Evolutionary conservation across 2,113 vertebrate genomes (phyloP), one percentile per base, ranked within the genome.

Genomic region (Australoheros scitulus): DNA sequence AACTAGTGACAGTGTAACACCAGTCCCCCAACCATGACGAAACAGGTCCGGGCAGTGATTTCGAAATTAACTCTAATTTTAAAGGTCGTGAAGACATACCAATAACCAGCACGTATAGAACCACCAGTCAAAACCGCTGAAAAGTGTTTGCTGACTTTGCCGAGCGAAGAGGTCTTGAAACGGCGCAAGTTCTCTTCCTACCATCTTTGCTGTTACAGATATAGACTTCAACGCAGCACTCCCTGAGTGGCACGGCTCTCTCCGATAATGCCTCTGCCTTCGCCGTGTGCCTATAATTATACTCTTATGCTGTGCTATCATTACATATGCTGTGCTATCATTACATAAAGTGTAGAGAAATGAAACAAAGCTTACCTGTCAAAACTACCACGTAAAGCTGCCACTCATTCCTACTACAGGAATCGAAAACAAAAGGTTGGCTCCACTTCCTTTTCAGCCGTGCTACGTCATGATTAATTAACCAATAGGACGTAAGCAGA

Each of bases 381-480:
- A 6, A 59, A 61, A 47, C 1, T 15, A 15, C 6, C 10, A 56
- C 3, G 4, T 64, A 3, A n/a, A 76, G 2, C 7, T 10, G 3
- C 11, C 4, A 47, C 14, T 29, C 38, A 17, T 18, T 7, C 4
- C 34, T 2, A 20, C 15, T 15, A 29, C 18, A 17, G 1, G 15
- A 87, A 86, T 1, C 60, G 61, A 86, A 88, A 91, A 82, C 74
- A 60, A 65, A 80, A 61, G 0, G 2, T 57, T 17, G 1, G 0
- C 6, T 55, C 78, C 20, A 84, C 38, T 93, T 94, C 92, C 91
- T 65, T 3, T 32, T 87, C 84, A 57, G 18, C 1, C 0, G 1
- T 0, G 2, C 20, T 14, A 15, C 88, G 80, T 91, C 87, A 89
- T 1, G 1, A 22, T n/a, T 29, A 2, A 22, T 26, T 52, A 86